Conservation (phyloP, 2,888 invertebrate genomes). For the Limenitis camilla region DNA sequence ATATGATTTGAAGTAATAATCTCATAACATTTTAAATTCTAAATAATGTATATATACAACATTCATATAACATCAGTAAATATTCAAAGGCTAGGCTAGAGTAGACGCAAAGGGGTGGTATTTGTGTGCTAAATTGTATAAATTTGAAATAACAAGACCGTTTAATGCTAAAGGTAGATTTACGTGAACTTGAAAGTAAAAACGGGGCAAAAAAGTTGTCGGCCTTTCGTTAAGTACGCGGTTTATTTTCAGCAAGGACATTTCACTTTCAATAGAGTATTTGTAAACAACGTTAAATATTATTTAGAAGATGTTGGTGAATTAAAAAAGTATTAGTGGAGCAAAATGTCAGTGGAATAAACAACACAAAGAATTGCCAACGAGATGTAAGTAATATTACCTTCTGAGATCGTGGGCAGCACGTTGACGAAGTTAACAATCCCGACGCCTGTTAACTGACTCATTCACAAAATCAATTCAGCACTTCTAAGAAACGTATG, state of each 20-base stretch:
- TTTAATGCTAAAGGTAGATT: slow-evolving; percentile 28
- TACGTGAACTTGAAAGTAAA: slow-evolving; percentile 26
- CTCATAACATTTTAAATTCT: too few relatives aligned
- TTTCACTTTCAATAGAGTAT: too few relatives aligned
- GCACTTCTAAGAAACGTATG: slow-evolving; percentile 50
- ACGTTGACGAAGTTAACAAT: slow-evolving; percentile 71
- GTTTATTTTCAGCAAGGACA: slow-evolving; percentile 12
- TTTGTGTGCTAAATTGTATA: slow-evolving; percentile 15
- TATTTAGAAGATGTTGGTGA: not conserved
- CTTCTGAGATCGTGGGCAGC: slow-evolving; percentile 71
- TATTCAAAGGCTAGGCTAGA: not conserved
- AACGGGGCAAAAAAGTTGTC: slow-evolving; percentile 23
- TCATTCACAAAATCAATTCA: slow-evolving; percentile 67
- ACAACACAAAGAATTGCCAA: slow-evolving; percentile 4
- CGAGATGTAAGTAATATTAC: slow-evolving; percentile 35
- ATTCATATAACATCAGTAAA: not conserved
- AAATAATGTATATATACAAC: too few relatives aligned
- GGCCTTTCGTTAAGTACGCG: slow-evolving; percentile 33
- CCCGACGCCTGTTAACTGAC: slow-evolving; percentile 71
- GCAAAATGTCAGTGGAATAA: not conserved
- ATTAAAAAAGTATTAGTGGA: not conserved
- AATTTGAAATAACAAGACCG: too few relatives aligned
- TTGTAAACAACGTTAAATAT: not conserved
- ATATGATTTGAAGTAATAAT: too few relatives aligned
- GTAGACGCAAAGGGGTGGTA: not conserved